These are phyloP conservation scores for Peucedramus taeniatus DNA, from an alignment of 2,113 vertebrate genomes.

Conservation along the genomic window DNA sequence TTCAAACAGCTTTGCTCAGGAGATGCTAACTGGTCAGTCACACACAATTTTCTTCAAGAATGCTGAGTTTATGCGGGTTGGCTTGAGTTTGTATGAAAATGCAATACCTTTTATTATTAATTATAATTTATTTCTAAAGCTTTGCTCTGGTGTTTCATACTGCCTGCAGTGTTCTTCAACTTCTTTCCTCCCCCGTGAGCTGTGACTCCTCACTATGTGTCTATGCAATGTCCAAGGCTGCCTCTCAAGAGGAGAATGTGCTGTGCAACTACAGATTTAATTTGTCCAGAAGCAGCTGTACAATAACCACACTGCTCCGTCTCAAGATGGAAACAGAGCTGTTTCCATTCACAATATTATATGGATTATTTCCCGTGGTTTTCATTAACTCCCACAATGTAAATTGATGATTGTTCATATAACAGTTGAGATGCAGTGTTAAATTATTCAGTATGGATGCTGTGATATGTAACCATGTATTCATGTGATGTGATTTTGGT, in stretches of 20 bases:
- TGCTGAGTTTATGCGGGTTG: background rate
- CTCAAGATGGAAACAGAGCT: background rate
- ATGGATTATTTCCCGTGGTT: background rate
- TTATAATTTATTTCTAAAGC: background rate
- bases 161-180: background rate
- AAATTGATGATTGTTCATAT: background rate
- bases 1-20: background rate
- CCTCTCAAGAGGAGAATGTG: background rate
- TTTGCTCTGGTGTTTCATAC: background rate
- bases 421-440: background rate
- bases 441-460: background rate
- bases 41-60: background rate
- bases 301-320: background rate
- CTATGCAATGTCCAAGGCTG: background rate
- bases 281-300: background rate
- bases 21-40: background rate
- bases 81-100: background rate
- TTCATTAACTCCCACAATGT: background rate
- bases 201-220: background rate
- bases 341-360: background rate
- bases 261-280: background rate
- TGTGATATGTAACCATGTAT: background rate
- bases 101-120: background rate
- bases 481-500: background rate
- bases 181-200: background rate